Conservation (phyloP, 2,797 vertebrate species). For the Pseudomugil gertrudae region DNA sequence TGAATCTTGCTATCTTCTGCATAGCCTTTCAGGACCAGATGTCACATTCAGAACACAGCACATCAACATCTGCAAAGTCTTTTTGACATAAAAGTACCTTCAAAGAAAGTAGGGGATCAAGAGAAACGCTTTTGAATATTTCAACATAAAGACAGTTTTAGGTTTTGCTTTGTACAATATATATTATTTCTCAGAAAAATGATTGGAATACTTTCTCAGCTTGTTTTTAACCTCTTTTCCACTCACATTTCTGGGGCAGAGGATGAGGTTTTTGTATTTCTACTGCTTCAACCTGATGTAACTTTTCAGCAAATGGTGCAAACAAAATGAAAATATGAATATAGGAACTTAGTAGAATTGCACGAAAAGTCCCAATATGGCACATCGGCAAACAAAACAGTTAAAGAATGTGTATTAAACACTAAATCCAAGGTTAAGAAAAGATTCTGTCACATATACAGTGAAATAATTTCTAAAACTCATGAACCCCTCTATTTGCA, state of each 20-base stretch:
- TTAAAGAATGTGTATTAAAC: neutral
- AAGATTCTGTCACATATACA: no score
- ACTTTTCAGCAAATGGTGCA: conserved; percentile 57
- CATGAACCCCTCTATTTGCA: no score
- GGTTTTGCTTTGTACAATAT: conserved; percentile 36
- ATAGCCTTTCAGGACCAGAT: conserved; percentile 50
- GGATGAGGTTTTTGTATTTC: conserved; percentile 28
- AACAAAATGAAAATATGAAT: conserved; percentile 29
- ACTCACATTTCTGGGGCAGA: conserved; percentile 38
- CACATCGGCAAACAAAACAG: neutral
- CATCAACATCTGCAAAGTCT: conserved; percentile 50
- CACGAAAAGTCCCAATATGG: conserved; percentile 3
- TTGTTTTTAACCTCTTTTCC: conserved; percentile 34
- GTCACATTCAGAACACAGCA: conserved; percentile 35
- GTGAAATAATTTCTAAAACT: no score
- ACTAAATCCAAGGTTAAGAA: no score
- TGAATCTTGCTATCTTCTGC: conserved; percentile 49
- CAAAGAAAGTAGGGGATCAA: conserved; percentile 52
- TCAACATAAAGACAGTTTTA: conserved; percentile 50
- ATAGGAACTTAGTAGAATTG: neutral
- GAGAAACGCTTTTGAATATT: conserved; percentile 56
- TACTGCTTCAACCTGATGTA: conserved; percentile 62
- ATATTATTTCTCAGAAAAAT: conserved; percentile 18
- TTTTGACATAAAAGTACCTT: conserved; percentile 56
- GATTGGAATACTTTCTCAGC: conserved; percentile 40